Base-by-base conservation (phyloP, 2,888 invertebrate species). In the Cosmia trapezina region DNA sequence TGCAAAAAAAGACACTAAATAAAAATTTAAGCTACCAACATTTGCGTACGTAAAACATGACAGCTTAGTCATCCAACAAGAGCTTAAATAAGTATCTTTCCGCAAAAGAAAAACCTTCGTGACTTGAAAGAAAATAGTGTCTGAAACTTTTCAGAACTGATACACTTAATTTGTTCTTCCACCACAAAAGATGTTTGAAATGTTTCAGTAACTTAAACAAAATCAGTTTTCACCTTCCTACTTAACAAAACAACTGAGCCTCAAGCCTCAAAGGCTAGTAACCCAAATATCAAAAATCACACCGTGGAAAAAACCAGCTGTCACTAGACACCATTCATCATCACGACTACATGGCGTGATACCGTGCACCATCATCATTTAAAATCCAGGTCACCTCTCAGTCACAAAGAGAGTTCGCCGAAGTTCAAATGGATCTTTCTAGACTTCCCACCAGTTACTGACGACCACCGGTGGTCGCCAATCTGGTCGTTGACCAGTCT, bases 401-500 rank as follows among this genome's bases (percentile, higher is more conserved):
- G 71, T 7, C 59, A 71, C 71, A 72, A 76, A 76, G 72, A 76
- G 70, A 71, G 81, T 70, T 78, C 81, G 78, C 17, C 59, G 64
- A 71, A 71, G 61, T 80, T 81, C 78, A 81, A 63, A 77, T 81
- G 57, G 73, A 81, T 68, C 65, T 78, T 81, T 81, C 80, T 78
- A 81, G 80, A 78, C 60, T 59, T 33, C 53, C 41, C 7, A 66
- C 49, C 53, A 59, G 33, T 17, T 45, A 33, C 74, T 51, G 47
- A 12, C 19, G 19, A 57, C 59, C 73, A 81, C 45, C 45, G 54
- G 37, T 77, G 81, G 71, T 62, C 49, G 64, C 73, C 56, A 68
- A 73, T 78, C 78, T 81, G 82, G 78, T 81, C 81, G 71, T 81
- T 81, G 81, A 81, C 81, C 81, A 81, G 73, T 63, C 73, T 51